These are phyloP conservation scores for Oreochromis grahami DNA, from an alignment of 2,797 vertebrate genomes.

Conservation along the genomic window DNA sequence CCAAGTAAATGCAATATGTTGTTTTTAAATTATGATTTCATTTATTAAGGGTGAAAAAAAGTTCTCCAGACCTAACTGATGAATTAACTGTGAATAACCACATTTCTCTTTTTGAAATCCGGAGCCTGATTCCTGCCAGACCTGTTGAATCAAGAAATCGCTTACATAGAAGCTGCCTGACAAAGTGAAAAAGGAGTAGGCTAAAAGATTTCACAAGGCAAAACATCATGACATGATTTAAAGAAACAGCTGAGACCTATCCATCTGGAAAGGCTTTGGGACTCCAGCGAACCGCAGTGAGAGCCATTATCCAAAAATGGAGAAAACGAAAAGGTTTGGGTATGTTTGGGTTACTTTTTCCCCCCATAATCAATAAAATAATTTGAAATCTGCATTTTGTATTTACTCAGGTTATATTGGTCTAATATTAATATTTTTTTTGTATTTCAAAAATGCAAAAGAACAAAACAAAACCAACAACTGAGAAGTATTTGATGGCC, in stretches of 20 bases:
- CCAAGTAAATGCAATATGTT: neutral
- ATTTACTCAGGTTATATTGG: neutral
- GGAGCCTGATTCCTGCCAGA: neutral
- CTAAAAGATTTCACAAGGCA: neutral
- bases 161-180: neutral
- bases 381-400: neutral
- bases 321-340: neutral
- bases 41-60: neutral
- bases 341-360: accelerated
- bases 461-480: neutral
- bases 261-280: neutral
- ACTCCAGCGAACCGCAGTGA: neutral
- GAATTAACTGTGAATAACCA: neutral
- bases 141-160: neutral
- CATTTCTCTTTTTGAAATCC: neutral
- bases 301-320: neutral
- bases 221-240: neutral
- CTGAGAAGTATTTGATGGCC: neutral
- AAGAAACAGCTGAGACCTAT: neutral
- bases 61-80: neutral
- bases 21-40: neutral
- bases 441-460: neutral
- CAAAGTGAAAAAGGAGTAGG: neutral
- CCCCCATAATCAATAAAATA: neutral
- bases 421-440: neutral